These are phyloP conservation scores for Hoplodrina blanda DNA, from an alignment of 2,888 invertebrate species.

Conservation along the genomic window DNA sequence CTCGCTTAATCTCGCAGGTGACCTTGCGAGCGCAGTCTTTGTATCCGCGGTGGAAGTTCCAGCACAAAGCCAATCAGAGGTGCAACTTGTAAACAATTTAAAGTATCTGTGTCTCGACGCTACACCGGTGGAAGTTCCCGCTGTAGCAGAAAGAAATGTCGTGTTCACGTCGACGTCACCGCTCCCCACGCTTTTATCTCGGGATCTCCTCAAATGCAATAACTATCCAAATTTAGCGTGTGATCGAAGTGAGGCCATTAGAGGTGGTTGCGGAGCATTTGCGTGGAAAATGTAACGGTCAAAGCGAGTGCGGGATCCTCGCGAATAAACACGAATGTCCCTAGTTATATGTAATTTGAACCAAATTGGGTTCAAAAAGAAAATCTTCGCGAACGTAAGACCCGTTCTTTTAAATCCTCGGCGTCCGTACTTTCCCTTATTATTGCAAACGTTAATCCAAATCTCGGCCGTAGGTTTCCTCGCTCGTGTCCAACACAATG, in stretches of 20 bases:
- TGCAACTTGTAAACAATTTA: conserved; percentile 43
- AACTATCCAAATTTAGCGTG: conserved; percentile 60
- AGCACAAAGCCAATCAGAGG: conserved; percentile 2
- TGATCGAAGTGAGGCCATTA: conserved; percentile 64
- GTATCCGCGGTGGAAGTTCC: conserved; percentile 11
- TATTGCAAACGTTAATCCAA: conserved; percentile 59
- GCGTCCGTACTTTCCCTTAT: conserved; percentile 41
- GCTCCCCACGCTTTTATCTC: conserved; percentile 43
- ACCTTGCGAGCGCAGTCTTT: conserved; percentile 43
- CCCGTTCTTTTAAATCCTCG: conserved; percentile 40
- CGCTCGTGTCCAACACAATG: conserved; percentile 35
- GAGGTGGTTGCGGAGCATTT: conserved; percentile 58
- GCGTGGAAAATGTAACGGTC: conserved; percentile 65
- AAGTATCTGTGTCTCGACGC: conserved; percentile 26
- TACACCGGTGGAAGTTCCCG: conserved; percentile 19
- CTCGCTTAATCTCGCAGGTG: conserved; percentile 40
- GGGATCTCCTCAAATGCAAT: conserved; percentile 52
- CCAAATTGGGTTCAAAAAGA: conserved; percentile 62
- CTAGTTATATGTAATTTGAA: conserved; percentile 59
- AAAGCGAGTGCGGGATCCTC: conserved; percentile 50
- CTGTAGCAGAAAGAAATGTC: conserved; percentile 40
- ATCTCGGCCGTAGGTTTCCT: conserved; percentile 31
- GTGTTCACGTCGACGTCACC: conserved; percentile 39
- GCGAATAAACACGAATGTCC: conserved; percentile 62
- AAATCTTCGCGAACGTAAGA: conserved; percentile 53